These are phyloP conservation scores for Plagiodera versicolora DNA, from an alignment of 2,888 invertebrate genomes.

Conservation along the genomic window DNA sequence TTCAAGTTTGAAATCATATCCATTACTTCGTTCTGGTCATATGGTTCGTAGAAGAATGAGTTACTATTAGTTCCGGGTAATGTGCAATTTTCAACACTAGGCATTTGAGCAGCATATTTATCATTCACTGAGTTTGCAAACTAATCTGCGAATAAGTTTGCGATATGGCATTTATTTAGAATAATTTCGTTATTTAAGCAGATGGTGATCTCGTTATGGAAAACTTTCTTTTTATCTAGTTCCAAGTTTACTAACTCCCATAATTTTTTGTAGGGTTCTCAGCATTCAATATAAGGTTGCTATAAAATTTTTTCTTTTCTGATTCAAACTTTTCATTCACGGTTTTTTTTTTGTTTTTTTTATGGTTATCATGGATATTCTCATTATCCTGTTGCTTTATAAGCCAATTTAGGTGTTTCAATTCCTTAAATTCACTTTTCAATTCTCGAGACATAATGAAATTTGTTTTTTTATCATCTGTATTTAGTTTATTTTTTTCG, in stretches of 20 bases:
- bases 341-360: background rate
- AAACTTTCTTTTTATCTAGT: slow-evolving; percentile 1
- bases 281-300: slow-evolving; percentile 2
- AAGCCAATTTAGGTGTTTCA: slow-evolving; percentile 1
- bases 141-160: slow-evolving; percentile 6
- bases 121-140: slow-evolving; percentile 7
- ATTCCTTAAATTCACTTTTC: slow-evolving; percentile 2
- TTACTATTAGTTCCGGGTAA: slow-evolving; percentile 1
- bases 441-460: background rate
- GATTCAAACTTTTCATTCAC: slow-evolving; percentile 2
- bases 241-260: slow-evolving; percentile 1
- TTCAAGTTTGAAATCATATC: slow-evolving; percentile 3
- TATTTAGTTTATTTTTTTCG: background rate
- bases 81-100: too few relatives aligned
- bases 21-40: slow-evolving; percentile 7
- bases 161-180: slow-evolving; percentile 5
- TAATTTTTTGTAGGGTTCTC: slow-evolving; percentile 5
- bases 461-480: background rate
- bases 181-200: slow-evolving; percentile 6
- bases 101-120: too few relatives aligned
- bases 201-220: slow-evolving; percentile 8
- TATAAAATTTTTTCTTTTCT: slow-evolving; percentile 1
- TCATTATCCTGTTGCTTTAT: background rate
- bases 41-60: slow-evolving; percentile 5
- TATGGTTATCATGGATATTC: slow-evolving; percentile 6